These are phyloP conservation scores for Steatocranus sp. DNA, from an alignment of 2,797 vertebrate genomes.

Conservation along the genomic window DNA sequence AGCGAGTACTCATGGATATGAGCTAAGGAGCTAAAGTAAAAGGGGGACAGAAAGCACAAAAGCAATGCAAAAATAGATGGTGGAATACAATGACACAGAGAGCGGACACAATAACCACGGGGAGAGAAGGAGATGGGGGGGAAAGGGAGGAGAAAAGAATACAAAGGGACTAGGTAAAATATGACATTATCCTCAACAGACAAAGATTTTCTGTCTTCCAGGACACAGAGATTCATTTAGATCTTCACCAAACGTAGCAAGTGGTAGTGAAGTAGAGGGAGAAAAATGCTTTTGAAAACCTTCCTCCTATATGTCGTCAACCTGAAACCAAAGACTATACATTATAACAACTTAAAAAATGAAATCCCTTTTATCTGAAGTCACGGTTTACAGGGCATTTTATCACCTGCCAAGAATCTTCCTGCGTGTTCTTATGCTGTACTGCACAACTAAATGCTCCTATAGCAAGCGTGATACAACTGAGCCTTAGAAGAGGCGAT, in stretches of 20 bases:
- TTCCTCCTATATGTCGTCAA: slow-evolving; percentile 3
- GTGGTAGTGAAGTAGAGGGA: neutral
- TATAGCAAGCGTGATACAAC: neutral
- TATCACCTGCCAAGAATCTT: slow-evolving; percentile 50
- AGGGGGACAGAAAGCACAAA: slow-evolving; percentile 20
- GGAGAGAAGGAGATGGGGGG: neutral
- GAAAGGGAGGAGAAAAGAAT: neutral
- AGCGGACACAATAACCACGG: slow-evolving; percentile 34
- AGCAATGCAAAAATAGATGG: slow-evolving; percentile 45
- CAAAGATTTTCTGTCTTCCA: slow-evolving; percentile 36
- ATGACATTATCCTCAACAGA: slow-evolving; percentile 31
- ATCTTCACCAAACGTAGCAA: slow-evolving; percentile 5
- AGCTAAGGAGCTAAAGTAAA: slow-evolving; percentile 8
- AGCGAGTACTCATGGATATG: slow-evolving; percentile 17
- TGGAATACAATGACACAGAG: slow-evolving; percentile 34
- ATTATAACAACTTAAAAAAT: slow-evolving; percentile 34
- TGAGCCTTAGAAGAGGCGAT: neutral
- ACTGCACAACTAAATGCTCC: slow-evolving; percentile 14
- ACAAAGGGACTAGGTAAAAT: slow-evolving; percentile 41
- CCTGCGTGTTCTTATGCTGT: slow-evolving; percentile 15
- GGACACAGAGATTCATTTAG: slow-evolving; percentile 53
- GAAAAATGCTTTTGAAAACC: neutral
- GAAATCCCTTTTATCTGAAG: slow-evolving; percentile 31
- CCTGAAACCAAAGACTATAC: slow-evolving; percentile 20
- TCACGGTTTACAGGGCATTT: slow-evolving; percentile 51